Evolutionary conservation across 64 coral and sea anemone genomes (phyloP).

Genomic region (Trachythela sp.): DNA sequence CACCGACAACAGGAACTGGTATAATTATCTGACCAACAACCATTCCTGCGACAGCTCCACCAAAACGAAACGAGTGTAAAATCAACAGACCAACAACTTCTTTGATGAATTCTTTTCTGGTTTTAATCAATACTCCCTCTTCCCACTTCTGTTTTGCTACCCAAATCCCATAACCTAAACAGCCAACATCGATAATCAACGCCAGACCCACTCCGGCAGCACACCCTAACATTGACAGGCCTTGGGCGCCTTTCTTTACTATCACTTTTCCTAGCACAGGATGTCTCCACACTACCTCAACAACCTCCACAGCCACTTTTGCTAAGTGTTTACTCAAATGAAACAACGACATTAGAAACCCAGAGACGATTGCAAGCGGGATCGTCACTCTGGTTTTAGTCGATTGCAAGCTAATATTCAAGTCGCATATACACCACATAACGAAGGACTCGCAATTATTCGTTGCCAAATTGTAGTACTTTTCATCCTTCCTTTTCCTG

Average conservation of each 20-base stretch:
- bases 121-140: background rate
- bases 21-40: background rate
- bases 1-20: background rate
- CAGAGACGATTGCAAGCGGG: background rate
- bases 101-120: constrained; percentile 40
- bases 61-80: background rate
- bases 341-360: background rate
- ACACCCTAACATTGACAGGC: too few relatives aligned
- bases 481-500: background rate
- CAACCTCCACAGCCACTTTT: too few relatives aligned
- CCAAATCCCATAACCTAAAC: background rate
- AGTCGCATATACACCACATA: constrained; percentile 48
- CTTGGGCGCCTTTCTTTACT: too few relatives aligned
- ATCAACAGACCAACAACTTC: background rate
- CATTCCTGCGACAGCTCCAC: background rate
- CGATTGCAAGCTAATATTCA: constrained; percentile 43
- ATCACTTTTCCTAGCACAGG: too few relatives aligned
- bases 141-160: constrained; percentile 25
- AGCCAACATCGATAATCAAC: background rate
- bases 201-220: background rate
- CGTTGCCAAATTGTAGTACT: background rate
- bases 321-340: background rate
- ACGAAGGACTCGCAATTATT: constrained; percentile 68
- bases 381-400: background rate
- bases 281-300: too few relatives aligned